Evolutionary conservation across 2,888 invertebrate species (phyloP).

Genomic region (Drosophila austrosaltans): DNA sequence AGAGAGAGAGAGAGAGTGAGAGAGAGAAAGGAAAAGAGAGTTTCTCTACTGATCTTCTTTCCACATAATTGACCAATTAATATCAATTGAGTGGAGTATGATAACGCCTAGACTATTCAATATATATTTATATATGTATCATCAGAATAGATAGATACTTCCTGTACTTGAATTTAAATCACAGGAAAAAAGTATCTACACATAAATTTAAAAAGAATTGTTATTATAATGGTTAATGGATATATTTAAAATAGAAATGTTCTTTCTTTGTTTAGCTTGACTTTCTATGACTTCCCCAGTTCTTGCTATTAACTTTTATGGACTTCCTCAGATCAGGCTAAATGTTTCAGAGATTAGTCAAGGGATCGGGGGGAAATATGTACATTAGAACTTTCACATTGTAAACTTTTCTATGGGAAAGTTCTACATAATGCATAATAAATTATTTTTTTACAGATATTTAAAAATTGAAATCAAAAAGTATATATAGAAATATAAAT

Average conservation of each 20-base stretch:
- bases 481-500: too few species aligned
- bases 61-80: slow-evolving; percentile 65
- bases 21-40: slow-evolving; percentile 2
- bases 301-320: not conserved
- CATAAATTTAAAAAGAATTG: not conserved
- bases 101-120: slow-evolving; percentile 22
- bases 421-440: too few species aligned
- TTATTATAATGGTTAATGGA: not conserved
- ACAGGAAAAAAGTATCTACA: slow-evolving; percentile 1
- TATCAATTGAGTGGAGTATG: slow-evolving; percentile 58
- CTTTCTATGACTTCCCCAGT: not conserved
- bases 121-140: slow-evolving; percentile 24
- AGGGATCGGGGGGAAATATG: too few species aligned
- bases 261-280: not conserved
- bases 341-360: too few species aligned
- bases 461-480: too few species aligned
- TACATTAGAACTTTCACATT: too few species aligned
- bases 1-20: too few species aligned
- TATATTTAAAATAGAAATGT: not conserved
- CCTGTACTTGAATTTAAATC: slow-evolving; percentile 10
- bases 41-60: slow-evolving; percentile 10
- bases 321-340: not conserved
- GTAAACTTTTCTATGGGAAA: too few species aligned
- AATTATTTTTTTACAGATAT: too few species aligned
- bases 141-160: slow-evolving; percentile 22